A percentile compares a stretch with the other conserved stretches of the same genome.
phyloP scores from a whole-genome alignment of 2,113 vertebrate species.

The Eptatretus burgeri region DNA sequence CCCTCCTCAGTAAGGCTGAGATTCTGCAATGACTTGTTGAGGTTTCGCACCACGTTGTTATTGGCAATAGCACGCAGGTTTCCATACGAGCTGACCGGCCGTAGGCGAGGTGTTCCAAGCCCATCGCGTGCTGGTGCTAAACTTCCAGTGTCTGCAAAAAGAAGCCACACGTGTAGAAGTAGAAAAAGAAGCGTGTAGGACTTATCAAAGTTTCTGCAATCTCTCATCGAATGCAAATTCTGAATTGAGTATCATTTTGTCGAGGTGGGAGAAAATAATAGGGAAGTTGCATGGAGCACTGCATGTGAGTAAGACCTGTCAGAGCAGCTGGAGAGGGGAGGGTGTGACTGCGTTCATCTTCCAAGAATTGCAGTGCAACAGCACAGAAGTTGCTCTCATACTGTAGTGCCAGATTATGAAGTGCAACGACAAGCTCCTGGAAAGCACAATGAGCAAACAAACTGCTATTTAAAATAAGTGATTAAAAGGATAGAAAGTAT shows the following conservation, averaged over 20 bases:
- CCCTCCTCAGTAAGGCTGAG: slow-evolving; percentile 77
- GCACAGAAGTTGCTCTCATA: slow-evolving; percentile 98
- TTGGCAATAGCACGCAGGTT: slow-evolving; percentile 39
- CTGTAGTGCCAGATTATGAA: slow-evolving; percentile 82
- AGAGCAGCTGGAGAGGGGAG: slow-evolving; percentile 44
- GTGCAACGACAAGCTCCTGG: slow-evolving; percentile 81
- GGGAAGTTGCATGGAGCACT: neutral
- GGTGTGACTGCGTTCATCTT: slow-evolving; percentile 84
- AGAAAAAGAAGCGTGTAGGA: neutral
- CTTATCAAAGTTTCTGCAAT: neutral
- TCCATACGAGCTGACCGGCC: slow-evolving; percentile 91
- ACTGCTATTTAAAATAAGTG: too few relatives aligned
- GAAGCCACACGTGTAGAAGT: neutral
- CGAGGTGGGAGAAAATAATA: neutral
- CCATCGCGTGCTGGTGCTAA: slow-evolving; percentile 57
- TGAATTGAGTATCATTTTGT: too few relatives aligned
- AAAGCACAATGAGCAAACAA: neutral
- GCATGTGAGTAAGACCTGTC: slow-evolving; percentile 22
- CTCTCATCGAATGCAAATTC: neutral
- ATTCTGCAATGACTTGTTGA: slow-evolving; percentile 94
- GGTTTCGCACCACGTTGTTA: slow-evolving; percentile 43
- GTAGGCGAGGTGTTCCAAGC: slow-evolving; percentile 48
- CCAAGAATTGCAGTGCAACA: slow-evolving; percentile 83
- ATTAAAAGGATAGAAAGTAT: too few relatives aligned
- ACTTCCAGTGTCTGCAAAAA: slow-evolving; percentile 35